Evolutionary conservation across 2,888 invertebrate species (phyloP).

Genomic region (Eupithecia subumbrata): DNA sequence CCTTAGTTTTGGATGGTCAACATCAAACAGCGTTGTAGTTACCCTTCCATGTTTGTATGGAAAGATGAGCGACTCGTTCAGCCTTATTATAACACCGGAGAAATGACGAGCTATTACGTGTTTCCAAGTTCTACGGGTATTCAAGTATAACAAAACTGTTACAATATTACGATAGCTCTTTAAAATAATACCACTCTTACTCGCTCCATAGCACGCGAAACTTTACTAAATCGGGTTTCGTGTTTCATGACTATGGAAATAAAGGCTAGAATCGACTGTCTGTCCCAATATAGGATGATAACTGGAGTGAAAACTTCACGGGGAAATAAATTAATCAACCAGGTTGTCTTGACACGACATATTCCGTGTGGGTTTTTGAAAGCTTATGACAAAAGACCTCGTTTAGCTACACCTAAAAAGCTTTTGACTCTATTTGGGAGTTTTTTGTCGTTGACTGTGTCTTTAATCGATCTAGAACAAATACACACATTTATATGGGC

Average conservation of each 20-base stretch:
- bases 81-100: no score
- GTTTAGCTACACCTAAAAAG: background rate
- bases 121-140: slow-evolving; percentile 18
- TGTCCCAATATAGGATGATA: background rate
- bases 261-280: background rate
- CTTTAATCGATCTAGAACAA: background rate
- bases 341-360: background rate
- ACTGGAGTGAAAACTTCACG: background rate
- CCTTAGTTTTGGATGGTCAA: no score
- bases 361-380: background rate
- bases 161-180: slow-evolving; percentile 35
- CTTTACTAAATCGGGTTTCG: background rate
- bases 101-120: slow-evolving; percentile 22
- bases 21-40: no score
- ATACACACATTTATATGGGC: no score
- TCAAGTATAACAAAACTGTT: slow-evolving; percentile 29
- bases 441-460: background rate
- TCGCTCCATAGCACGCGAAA: slow-evolving; percentile 35
- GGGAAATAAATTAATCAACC: background rate
- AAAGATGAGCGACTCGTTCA: no score
- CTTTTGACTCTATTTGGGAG: background rate
- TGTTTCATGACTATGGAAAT: background rate
- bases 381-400: background rate
- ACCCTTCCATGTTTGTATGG: no score
- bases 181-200: slow-evolving; percentile 29